These are phyloP conservation scores for Rhyacichthys aspro DNA, from an alignment of 2,797 vertebrate species.

Conservation along the genomic window DNA sequence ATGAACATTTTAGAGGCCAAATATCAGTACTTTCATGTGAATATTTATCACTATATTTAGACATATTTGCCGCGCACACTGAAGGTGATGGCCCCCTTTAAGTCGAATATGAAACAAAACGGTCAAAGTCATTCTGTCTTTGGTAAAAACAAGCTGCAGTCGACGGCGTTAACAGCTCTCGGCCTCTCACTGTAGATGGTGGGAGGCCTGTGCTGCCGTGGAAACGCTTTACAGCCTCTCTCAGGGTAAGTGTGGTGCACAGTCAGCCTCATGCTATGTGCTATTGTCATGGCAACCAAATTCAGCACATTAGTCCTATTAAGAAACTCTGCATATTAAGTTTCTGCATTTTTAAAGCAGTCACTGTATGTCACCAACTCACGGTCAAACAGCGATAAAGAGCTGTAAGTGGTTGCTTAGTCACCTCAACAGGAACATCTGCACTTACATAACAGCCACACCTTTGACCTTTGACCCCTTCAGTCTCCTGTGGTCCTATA, in stretches of 20 bases:
- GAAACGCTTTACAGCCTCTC: conserved; percentile 20
- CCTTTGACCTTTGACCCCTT: neutral
- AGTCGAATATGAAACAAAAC: neutral
- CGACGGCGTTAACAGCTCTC: too few relatives aligned
- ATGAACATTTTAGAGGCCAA: neutral
- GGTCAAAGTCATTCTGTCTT: too few relatives aligned
- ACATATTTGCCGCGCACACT: neutral
- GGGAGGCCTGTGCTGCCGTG: conserved; percentile 22
- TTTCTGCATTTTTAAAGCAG: too few relatives aligned
- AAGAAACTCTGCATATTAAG: neutral
- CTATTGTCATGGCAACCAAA: neutral
- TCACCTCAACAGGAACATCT: neutral
- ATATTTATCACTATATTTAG: neutral
- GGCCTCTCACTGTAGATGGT: conserved; percentile 5
- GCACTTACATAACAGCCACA: neutral
- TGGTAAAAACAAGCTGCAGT: neutral
- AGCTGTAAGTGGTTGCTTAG: conserved; percentile 22
- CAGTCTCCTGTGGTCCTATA: neutral
- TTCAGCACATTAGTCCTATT: neutral
- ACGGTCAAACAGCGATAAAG: conserved; percentile 19
- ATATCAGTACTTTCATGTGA: neutral
- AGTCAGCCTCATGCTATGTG: neutral
- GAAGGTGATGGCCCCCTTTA: neutral
- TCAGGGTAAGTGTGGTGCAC: neutral
- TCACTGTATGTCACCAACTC: neutral